phyloP scores from a whole-genome alignment of 2,888 invertebrate genomes.

The Shargacucullia verbasci region DNA sequence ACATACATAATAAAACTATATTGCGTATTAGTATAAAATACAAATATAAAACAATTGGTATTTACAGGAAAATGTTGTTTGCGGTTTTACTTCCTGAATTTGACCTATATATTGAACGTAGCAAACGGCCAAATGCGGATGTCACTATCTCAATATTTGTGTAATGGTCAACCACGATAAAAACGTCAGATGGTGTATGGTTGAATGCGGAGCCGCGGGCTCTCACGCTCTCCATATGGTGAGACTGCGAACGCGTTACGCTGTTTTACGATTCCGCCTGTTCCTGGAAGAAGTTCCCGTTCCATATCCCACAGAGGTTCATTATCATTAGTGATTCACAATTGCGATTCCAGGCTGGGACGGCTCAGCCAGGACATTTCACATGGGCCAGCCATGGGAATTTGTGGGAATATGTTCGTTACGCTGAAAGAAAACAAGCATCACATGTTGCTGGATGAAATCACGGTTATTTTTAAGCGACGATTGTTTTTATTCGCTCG shows the following conservation, averaged over 20 bases:
- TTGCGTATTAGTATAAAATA: constrained; percentile 28
- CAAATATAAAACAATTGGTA: constrained; percentile 42
- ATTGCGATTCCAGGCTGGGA: constrained; percentile 76
- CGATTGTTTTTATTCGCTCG: constrained; percentile 89
- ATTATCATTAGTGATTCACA: constrained; percentile 80
- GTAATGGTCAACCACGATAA: constrained; percentile 70
- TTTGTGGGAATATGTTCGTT: constrained; percentile 79
- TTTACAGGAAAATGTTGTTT: constrained; percentile 71
- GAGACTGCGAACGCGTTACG: constrained; percentile 54
- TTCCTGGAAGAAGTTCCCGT: constrained; percentile 71
- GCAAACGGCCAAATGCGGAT: constrained; percentile 75
- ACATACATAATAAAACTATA: constrained; percentile 6
- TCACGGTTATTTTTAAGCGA: constrained; percentile 89
- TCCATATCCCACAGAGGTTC: constrained; percentile 67
- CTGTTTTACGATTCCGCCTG: constrained; percentile 61
- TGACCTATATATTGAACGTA: constrained; percentile 73
- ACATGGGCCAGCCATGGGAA: constrained; percentile 73
- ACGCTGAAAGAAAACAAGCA: constrained; percentile 80
- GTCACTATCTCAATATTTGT: constrained; percentile 75
- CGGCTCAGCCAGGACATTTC: constrained; percentile 77
- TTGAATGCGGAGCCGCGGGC: constrained; percentile 57
- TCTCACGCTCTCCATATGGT: constrained; percentile 77
- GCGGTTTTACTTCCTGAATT: constrained; percentile 84
- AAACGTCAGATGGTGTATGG: constrained; percentile 69
- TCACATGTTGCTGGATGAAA: constrained; percentile 87